Evolutionary conservation across 2,888 invertebrate species (phyloP).

Genomic region (Tetragnatha montana): DNA sequence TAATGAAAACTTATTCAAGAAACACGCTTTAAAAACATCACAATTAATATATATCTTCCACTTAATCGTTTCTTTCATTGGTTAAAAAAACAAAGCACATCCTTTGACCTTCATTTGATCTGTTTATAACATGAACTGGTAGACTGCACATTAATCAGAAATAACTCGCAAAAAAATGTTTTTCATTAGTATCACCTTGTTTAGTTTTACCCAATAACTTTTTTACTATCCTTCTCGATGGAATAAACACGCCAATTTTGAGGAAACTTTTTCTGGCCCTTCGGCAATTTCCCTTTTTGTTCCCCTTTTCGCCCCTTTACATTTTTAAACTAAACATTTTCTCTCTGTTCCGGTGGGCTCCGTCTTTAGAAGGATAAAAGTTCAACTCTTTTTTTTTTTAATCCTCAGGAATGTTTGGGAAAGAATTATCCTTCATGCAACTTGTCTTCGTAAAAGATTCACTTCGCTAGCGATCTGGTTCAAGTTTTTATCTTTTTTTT

Average conservation of each 20-base stretch:
- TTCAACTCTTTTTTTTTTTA: conserved; percentile 27
- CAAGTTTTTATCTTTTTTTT: background rate
- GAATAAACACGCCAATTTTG: conserved; percentile 28
- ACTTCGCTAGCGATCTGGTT: background rate
- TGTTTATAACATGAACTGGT: conserved; percentile 43
- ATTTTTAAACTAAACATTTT: conserved; percentile 50
- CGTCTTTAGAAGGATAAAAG: conserved; percentile 41
- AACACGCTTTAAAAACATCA: background rate
- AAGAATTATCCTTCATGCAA: conserved; percentile 50
- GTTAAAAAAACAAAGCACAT: background rate
- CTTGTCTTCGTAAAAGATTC: conserved; percentile 59
- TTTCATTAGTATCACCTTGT: background rate
- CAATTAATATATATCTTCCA: background rate
- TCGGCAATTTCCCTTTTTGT: background rate
- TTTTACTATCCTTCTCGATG: background rate
- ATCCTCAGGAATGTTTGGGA: conserved; percentile 43
- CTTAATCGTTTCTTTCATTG: background rate
- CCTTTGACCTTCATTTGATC: conserved; percentile 26
- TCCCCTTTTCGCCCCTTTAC: conserved; percentile 22
- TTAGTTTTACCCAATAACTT: background rate
- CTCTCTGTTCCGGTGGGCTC: conserved; percentile 7
- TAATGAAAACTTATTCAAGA: background rate
- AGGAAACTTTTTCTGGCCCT: conserved; percentile 6
- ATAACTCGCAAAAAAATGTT: background rate
- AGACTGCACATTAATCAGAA: conserved; percentile 37